Evolutionary conservation across 1,140 invertebrate species (phyloP).

Genomic region (Pachyrhynchus sulphureomaculatus): DNA sequence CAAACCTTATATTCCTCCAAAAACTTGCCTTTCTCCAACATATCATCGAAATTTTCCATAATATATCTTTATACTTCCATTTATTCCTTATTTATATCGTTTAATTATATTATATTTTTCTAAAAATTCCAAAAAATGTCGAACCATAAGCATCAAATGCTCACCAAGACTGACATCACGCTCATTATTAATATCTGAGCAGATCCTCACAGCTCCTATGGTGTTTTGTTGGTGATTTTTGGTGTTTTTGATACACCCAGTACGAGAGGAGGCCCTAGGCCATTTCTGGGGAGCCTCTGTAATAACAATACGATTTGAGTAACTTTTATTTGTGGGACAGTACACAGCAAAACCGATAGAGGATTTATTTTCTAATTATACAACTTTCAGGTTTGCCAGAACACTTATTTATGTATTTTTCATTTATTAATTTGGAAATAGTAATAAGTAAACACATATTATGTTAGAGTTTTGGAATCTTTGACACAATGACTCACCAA

Average conservation of each 20-base stretch:
- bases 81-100: too few species aligned
- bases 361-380: not conserved
- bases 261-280: constrained; percentile 21
- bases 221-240: constrained; percentile 15
- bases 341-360: constrained; percentile 13
- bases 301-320: constrained; percentile 48
- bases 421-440: too few species aligned
- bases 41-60: too few species aligned
- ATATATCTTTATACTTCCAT: too few species aligned
- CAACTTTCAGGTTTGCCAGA: too few species aligned
- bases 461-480: too few species aligned
- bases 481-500: too few species aligned
- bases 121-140: constrained; percentile 21
- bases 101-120: not conserved
- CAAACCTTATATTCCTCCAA: not conserved
- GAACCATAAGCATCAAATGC: constrained; percentile 16
- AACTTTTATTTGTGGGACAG: constrained; percentile 14
- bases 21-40: too few species aligned
- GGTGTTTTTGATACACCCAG: constrained; percentile 29
- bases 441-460: too few species aligned
- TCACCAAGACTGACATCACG: constrained; percentile 20
- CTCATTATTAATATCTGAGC: constrained; percentile 13
- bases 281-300: constrained; percentile 49
- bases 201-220: constrained; percentile 10
- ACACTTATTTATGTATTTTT: too few species aligned